Percentiles rank a stretch among this genome's conserved stretches.
Conservation (phyloP, 2,797 vertebrate genomes). For the Sebastes vulpes region DNA sequence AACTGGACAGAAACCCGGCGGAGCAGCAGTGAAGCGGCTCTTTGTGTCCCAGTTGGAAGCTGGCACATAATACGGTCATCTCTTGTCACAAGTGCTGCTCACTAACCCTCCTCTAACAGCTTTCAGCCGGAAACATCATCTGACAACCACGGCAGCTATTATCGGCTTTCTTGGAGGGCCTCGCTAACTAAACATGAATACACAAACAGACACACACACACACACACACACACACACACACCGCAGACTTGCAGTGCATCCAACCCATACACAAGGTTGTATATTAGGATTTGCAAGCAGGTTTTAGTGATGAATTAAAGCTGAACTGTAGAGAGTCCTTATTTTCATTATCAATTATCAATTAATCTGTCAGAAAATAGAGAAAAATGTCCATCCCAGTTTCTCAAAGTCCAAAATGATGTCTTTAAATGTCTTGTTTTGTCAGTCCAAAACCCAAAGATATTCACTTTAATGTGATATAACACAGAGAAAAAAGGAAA, state of each 20-base stretch:
- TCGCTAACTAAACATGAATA: slow-evolving; percentile 41
- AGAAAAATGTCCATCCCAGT: no score
- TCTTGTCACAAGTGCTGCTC: slow-evolving; percentile 65
- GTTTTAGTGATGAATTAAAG: not conserved
- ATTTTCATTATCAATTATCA: no score
- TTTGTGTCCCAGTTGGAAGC: slow-evolving; percentile 77
- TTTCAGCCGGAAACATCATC: slow-evolving; percentile 78
- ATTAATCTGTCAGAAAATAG: no score
- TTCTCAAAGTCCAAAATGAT: no score
- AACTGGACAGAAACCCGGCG: slow-evolving; percentile 35
- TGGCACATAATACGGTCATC: slow-evolving; percentile 64
- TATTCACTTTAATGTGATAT: no score
- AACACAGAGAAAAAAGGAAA: no score
- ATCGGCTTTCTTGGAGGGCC: slow-evolving; percentile 63
- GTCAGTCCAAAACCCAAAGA: not conserved
- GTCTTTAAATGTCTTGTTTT: no score
- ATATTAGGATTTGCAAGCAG: not conserved
- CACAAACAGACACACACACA: slow-evolving; percentile 42
- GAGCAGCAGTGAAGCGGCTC: slow-evolving; percentile 68
- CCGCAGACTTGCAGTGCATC: slow-evolving; percentile 18
- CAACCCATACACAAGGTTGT: not conserved
- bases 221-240: slow-evolving; percentile 39
- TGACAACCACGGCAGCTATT: slow-evolving; percentile 79
- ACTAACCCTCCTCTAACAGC: slow-evolving; percentile 61
- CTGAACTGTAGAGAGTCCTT: not conserved